These are phyloP conservation scores for Mallotus villosus DNA, from an alignment of 2,797 vertebrate species.

Conservation along the genomic window DNA sequence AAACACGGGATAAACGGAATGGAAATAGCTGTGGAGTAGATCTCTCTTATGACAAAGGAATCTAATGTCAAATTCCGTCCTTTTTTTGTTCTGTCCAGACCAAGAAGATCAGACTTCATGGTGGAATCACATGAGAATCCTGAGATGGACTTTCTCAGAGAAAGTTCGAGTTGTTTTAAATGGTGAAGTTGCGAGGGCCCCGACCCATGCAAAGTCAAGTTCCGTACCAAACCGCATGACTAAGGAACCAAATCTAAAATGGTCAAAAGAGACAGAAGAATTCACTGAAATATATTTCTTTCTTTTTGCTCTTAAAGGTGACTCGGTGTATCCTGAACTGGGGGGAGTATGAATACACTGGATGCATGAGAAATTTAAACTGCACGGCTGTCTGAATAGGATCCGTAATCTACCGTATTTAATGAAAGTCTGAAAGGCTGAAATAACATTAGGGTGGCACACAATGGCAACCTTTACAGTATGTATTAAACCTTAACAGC, in stretches of 20 bases:
- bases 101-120: slow-evolving; percentile 15
- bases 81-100: background rate
- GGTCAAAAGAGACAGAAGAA: slow-evolving; percentile 44
- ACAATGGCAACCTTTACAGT: slow-evolving; percentile 75
- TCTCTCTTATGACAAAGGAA: slow-evolving; percentile 28
- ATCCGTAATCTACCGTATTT: slow-evolving; percentile 74
- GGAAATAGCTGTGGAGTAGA: slow-evolving; percentile 40
- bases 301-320: slow-evolving; percentile 52
- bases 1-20: slow-evolving; percentile 32
- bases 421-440: slow-evolving; percentile 75
- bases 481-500: slow-evolving; percentile 77
- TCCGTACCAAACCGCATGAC: slow-evolving; percentile 28
- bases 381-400: slow-evolving; percentile 62
- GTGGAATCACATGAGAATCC: slow-evolving; percentile 40
- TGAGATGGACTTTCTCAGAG: background rate
- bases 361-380: slow-evolving; percentile 61
- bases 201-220: slow-evolving; percentile 56
- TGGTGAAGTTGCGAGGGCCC: slow-evolving; percentile 36
- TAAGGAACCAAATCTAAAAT: slow-evolving; percentile 25
- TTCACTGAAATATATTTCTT: slow-evolving; percentile 34
- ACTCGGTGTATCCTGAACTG: slow-evolving; percentile 61
- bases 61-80: slow-evolving; percentile 27
- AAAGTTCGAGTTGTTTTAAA: slow-evolving; percentile 31
- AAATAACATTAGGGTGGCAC: slow-evolving; percentile 70
- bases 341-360: slow-evolving; percentile 53